A percentile compares a stretch with the other conserved stretches of the same genome.
Evolutionary conservation across 2,113 vertebrate genomes (phyloP).

Genomic region (Zingel zingel): DNA sequence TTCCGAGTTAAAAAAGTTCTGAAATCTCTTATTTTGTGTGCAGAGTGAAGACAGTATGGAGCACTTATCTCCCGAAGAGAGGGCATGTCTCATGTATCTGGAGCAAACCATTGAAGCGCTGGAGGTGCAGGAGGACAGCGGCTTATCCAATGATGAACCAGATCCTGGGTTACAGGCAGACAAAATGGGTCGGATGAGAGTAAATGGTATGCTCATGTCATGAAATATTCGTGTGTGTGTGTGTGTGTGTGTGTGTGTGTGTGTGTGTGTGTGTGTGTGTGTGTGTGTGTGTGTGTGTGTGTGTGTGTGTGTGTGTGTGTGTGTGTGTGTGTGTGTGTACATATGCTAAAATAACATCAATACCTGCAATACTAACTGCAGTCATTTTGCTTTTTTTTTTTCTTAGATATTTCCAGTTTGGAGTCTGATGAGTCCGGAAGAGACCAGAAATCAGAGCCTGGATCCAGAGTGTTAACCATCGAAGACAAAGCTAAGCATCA

Average conservation of each 20-base stretch:
- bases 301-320: neutral
- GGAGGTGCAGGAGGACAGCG: conserved; percentile 91
- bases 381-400: conserved; percentile 18
- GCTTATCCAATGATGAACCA: conserved; percentile 86
- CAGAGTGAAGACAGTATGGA: conserved; percentile 92
- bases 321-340: neutral
- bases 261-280: neutral
- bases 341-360: neutral
- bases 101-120: conserved; percentile 93
- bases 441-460: neutral
- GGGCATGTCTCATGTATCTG: conserved; percentile 92
- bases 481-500: conserved; percentile 2
- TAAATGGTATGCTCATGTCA: conserved; percentile 47
- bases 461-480: neutral
- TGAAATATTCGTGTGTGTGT: neutral
- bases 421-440: conserved; percentile 35
- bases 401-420: conserved; percentile 69
- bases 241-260: neutral
- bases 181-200: conserved; percentile 17
- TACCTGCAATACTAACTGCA: neutral
- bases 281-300: neutral
- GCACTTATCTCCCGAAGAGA: conserved; percentile 91
- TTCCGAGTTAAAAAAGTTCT: neutral
- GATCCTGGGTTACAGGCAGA: conserved; percentile 36
- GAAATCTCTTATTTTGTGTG: neutral